phyloP scores from a whole-genome alignment of 2,888 invertebrate species.

The Girardia tigrina region DNA sequence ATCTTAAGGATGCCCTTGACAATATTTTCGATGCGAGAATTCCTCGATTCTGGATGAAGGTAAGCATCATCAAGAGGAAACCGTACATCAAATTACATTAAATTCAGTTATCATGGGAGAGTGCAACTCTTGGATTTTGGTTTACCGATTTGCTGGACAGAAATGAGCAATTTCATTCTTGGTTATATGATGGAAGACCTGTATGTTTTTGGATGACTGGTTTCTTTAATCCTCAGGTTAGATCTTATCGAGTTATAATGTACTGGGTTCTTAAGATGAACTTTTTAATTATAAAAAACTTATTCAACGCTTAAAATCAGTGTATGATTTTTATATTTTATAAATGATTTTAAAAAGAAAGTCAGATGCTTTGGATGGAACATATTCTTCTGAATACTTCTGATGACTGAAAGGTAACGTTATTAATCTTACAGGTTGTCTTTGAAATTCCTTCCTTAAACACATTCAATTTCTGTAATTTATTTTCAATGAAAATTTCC shows the following conservation, averaged over 20 bases:
- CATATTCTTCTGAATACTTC: no score
- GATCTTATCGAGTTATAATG: constrained; percentile 29
- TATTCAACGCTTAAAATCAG: no score
- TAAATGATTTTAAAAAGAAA: no score
- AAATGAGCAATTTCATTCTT: constrained; percentile 70
- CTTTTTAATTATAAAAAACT: no score
- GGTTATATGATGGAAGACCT: constrained; percentile 68
- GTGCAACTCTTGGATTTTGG: constrained; percentile 94
- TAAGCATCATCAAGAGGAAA: constrained; percentile 42
- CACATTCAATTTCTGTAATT: no score
- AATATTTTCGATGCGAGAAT: constrained; percentile 91
- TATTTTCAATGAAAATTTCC: no score
- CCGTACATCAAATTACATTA: neutral
- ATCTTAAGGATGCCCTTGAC: constrained; percentile 70
- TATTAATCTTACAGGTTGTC: no score
- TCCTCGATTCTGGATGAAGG: constrained; percentile 78
- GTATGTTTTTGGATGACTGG: constrained; percentile 92
- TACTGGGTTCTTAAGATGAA: no score
- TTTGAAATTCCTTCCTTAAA: no score
- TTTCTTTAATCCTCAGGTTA: constrained; percentile 87
- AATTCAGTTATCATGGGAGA: constrained; percentile 80
- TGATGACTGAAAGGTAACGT: no score
- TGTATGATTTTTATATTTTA: no score
- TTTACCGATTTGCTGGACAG: constrained; percentile 84
- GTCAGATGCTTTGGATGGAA: no score